A percentile compares a stretch with the other conserved stretches of the same genome.
phyloP scores from a whole-genome alignment of 2,113 vertebrate genomes.

The Nerophis lumbriciformis region DNA sequence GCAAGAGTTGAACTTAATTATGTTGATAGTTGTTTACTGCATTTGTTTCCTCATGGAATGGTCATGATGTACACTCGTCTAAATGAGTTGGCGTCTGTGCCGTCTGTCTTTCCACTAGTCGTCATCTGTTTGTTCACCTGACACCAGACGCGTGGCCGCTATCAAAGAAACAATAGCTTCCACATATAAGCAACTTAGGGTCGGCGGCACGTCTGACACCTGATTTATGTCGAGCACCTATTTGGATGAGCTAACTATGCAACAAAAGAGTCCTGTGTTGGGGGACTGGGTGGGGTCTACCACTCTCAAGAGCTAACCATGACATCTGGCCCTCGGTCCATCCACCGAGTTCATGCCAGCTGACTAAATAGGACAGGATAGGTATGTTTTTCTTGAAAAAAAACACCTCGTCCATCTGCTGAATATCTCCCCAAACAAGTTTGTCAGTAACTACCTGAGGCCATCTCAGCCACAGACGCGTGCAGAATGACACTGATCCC shows the following conservation, averaged over 20 bases:
- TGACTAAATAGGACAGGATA: slow-evolving; percentile 58
- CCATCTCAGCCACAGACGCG: slow-evolving; percentile 52
- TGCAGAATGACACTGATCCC: slow-evolving; percentile 69
- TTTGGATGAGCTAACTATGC: slow-evolving; percentile 56
- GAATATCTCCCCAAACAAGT: slow-evolving; percentile 57
- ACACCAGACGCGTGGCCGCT: slow-evolving; percentile 71
- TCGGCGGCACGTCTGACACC: slow-evolving; percentile 64
- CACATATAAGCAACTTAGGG: slow-evolving; percentile 50
- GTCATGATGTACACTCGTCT: neutral
- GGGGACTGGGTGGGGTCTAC: slow-evolving; percentile 31
- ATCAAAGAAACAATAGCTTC: slow-evolving; percentile 64
- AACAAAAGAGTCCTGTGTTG: slow-evolving; percentile 35
- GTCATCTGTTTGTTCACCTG: slow-evolving; percentile 70
- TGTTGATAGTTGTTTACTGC: too few species aligned
- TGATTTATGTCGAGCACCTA: slow-evolving; percentile 66
- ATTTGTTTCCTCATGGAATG: too few species aligned
- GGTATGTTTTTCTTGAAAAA: slow-evolving; percentile 43
- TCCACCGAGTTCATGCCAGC: slow-evolving; percentile 48
- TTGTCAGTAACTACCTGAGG: slow-evolving; percentile 49
- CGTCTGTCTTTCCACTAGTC: slow-evolving; percentile 36
- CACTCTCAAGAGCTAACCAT: slow-evolving; percentile 51
- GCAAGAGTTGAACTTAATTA: too few species aligned
- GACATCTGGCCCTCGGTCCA: slow-evolving; percentile 64
- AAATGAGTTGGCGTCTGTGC: neutral
- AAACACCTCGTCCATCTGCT: slow-evolving; percentile 72